Conservation (phyloP, 1,140 invertebrate genomes). For the Zaprionus gabonicus region DNA sequence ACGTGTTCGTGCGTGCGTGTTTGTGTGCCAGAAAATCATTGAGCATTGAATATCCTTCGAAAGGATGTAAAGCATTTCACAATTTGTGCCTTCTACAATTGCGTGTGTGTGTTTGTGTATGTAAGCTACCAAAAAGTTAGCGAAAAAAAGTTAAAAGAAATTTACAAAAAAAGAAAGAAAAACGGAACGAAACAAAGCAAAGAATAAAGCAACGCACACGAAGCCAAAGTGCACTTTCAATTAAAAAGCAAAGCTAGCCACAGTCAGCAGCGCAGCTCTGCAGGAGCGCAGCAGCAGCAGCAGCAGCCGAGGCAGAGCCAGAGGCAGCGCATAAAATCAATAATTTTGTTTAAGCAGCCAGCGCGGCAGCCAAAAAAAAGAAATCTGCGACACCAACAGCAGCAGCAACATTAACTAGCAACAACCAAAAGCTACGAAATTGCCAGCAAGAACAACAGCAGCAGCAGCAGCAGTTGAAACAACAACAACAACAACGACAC, state of each 20-base stretch:
- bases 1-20: constrained; percentile 11
- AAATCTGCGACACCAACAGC: constrained; percentile 50
- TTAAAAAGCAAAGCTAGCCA: constrained; percentile 35
- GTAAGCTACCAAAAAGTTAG: constrained; percentile 14
- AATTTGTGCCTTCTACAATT: constrained; percentile 71
- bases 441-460: constrained; percentile 60
- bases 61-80: constrained; percentile 78
- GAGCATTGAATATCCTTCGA: constrained; percentile 54
- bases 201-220: not conserved
- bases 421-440: constrained; percentile 45
- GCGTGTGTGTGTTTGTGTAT: not conserved
- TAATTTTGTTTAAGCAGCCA: constrained; percentile 79
- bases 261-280: constrained; percentile 20
- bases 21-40: constrained; percentile 46
- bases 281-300: constrained; percentile 27
- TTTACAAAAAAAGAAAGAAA: constrained; percentile 9
- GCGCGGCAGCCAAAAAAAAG: constrained; percentile 55
- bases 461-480: constrained; percentile 17
- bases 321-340: constrained; percentile 74
- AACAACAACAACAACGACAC: constrained; percentile 35
- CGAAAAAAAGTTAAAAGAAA: constrained; percentile 1
- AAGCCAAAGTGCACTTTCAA: constrained; percentile 61
- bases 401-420: constrained; percentile 38
- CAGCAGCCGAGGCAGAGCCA: constrained; percentile 33
- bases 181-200: constrained; percentile 6